Evolutionary conservation across 2,888 invertebrate genomes (phyloP), one percentile per base, ranked within the genome.

Genomic region (Leptura quadrifasciata): DNA sequence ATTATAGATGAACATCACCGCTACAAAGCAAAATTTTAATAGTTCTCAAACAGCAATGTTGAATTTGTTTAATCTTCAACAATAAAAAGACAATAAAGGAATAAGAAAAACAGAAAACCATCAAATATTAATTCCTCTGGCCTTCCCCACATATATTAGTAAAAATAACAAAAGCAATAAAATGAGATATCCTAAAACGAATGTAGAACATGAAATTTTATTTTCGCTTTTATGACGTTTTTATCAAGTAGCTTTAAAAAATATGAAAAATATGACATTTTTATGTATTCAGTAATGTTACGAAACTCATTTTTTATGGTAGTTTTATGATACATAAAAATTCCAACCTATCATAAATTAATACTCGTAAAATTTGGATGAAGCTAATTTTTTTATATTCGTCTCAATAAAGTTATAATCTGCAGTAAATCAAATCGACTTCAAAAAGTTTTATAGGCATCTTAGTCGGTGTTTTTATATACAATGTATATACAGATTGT

Each of bases 241-340:
- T 57, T 61, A 61, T 61, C 61, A 27, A 54, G 27, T 18, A 20
- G 27, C 27, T 47, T 70, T 31, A 39, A 58, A 35, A 18, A 31
- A 52, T 58, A 60, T 70, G 70, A 70, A 21, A 61, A 71, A 71
- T 71, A 39, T 27, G 71, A 61, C 71, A 24, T 71, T 71, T 71
- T 71, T 71, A 71, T 71, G 71, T 21, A 58, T 64, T 69, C 47
- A 27, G 47, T 72, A 74, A 78, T 58, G 67, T 76, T 76, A 69
- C 39, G 61, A 68, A 74, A 75, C 72, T 74, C 63, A 57, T 58
- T 55, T 75, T 75, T 74, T 75, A 72, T 72, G 55, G 74, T 24
- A 20, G 15, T 75, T 79, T 80, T 78, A 78, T 39, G 78, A 64
- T 27, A 54, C 67, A 75, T 78, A 78, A 80, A 80, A 78, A 79